phyloP scores from a whole-genome alignment of 2,888 invertebrate species.

The Gymnoscelis rufifasciata region DNA sequence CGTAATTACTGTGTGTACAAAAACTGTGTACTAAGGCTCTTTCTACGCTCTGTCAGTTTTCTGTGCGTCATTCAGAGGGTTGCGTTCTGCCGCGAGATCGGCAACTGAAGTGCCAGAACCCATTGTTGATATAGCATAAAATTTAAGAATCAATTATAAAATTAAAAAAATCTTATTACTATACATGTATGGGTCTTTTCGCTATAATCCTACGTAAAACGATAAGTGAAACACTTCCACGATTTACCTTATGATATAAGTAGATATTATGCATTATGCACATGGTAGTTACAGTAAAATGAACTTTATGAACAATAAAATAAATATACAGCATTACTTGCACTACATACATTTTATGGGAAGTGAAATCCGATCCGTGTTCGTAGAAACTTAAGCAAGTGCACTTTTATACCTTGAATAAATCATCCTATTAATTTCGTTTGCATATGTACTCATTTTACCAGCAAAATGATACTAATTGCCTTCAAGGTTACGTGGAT shows the following conservation, averaged over 20 bases:
- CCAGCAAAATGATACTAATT: conserved; percentile 24
- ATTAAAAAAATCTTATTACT: too few species aligned
- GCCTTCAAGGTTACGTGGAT: conserved; percentile 22
- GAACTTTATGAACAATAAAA: conserved; percentile 33
- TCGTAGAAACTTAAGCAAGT: conserved; percentile 43
- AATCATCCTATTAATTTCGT: conserved; percentile 31
- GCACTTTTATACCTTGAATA: conserved; percentile 29
- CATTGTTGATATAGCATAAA: too few species aligned
- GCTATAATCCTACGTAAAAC: too few species aligned
- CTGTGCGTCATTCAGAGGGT: too few species aligned
- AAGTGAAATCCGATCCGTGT: conserved; percentile 49
- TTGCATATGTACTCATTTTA: conserved; percentile 12
- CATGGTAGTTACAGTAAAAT: conserved; percentile 27
- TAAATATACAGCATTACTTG: conserved; percentile 30
- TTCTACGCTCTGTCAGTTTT: too few species aligned
- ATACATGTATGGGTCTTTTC: too few species aligned
- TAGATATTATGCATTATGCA: not conserved
- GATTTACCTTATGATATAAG: not conserved
- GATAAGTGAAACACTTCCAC: conserved; percentile 6
- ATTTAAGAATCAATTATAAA: too few species aligned
- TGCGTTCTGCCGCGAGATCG: too few species aligned
- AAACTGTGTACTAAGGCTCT: too few species aligned
- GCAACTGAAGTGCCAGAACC: too few species aligned
- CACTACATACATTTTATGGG: conserved; percentile 38
- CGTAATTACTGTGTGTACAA: too few species aligned